Percentiles rank a stretch among this genome's conserved stretches.
Evolutionary conservation across 2,797 vertebrate species (phyloP).

Genomic region (Neolamprologus multifasciatus): DNA sequence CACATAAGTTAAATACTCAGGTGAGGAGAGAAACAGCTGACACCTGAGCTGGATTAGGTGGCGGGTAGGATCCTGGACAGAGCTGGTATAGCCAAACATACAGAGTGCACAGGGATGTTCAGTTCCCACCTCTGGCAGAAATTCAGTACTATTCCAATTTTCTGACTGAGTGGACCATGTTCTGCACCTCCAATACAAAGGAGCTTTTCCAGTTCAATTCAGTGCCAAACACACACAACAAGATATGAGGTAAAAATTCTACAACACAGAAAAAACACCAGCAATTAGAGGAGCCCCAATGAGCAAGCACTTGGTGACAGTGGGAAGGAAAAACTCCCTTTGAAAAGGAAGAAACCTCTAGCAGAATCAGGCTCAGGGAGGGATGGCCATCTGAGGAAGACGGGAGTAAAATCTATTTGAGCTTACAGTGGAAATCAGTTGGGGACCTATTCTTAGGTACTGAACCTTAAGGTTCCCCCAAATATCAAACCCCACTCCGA

Average conservation of each 20-base stretch:
- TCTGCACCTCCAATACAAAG: not conserved
- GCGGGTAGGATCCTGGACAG: not conserved
- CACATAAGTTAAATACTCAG: not conserved
- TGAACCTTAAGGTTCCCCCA: not conserved
- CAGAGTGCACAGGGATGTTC: not conserved
- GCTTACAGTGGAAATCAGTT: not conserved
- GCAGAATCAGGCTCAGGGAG: not conserved
- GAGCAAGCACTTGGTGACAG: not conserved
- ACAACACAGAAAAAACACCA: not conserved
- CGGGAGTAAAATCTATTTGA: not conserved
- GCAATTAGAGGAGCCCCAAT: not conserved
- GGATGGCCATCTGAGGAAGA: not conserved
- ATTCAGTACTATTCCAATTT: not conserved
- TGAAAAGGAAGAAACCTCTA: not conserved
- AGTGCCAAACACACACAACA: not conserved
- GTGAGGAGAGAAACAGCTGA: not conserved
- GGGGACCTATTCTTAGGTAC: not conserved
- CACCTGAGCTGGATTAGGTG: not conserved
- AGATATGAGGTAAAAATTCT: not conserved
- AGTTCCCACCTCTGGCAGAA: not conserved
- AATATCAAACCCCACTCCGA: not conserved
- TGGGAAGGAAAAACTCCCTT: not conserved
- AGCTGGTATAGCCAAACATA: not conserved
- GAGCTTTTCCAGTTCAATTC: not conserved
- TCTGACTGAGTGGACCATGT: not conserved